These are phyloP conservation scores for Aspidoscelis tigris DNA, from an alignment of 2,113 vertebrate genomes.

Conservation along the genomic window DNA sequence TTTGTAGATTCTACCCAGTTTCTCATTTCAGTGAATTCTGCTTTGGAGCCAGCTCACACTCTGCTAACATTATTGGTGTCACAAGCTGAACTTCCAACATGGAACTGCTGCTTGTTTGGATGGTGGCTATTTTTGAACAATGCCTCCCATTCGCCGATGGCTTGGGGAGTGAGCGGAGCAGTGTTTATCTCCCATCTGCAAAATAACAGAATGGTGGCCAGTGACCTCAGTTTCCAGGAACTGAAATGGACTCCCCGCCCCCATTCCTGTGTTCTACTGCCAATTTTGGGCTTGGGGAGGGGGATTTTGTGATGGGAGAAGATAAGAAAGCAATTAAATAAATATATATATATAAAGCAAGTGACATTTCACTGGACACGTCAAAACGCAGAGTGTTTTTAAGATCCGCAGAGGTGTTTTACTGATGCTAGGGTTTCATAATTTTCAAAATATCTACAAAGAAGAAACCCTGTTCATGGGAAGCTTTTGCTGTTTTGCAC, in stretches of 20 bases:
- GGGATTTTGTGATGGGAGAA: not conserved
- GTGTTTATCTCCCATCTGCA: not conserved
- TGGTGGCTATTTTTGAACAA: not conserved
- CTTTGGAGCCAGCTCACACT: no score
- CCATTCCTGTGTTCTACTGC: no score
- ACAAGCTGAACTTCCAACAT: no score
- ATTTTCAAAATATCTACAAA: slow-evolving; percentile 52
- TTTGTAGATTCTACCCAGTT: no score
- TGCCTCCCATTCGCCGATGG: not conserved
- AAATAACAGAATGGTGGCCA: not conserved
- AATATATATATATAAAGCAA: slow-evolving; percentile 3
- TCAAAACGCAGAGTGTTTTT: slow-evolving; percentile 21
- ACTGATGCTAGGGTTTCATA: slow-evolving; percentile 49
- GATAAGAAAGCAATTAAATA: slow-evolving; percentile 1
- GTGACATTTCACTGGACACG: slow-evolving; percentile 17
- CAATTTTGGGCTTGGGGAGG: not conserved
- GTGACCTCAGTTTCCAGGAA: not conserved
- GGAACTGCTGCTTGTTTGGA: no score
- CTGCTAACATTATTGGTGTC: no score
- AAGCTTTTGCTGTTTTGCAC: slow-evolving; percentile 36
- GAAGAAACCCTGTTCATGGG: slow-evolving; percentile 53
- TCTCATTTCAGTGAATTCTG: no score
- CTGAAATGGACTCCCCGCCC: not conserved
- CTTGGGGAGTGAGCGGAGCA: not conserved
- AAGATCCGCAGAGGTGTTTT: slow-evolving; percentile 34